Conservation (phyloP, 2,888 invertebrate species). For the Harpalus rufipes region DNA sequence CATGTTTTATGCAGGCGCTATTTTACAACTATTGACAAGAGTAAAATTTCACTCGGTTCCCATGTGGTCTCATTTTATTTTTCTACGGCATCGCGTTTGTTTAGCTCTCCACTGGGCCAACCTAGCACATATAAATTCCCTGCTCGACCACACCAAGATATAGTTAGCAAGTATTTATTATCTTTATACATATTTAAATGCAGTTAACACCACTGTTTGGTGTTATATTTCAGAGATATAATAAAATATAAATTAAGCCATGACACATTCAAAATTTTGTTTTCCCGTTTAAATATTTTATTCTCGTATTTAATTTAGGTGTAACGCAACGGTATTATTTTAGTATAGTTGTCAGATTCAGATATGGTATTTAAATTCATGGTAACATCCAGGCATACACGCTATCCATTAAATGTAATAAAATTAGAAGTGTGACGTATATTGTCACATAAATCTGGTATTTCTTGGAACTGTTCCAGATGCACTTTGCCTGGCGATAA, state of each 20-base stretch:
- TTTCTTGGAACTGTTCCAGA: not conserved
- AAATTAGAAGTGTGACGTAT: conserved; percentile 13
- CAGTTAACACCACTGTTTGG: not conserved
- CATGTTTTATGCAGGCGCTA: conserved; percentile 24
- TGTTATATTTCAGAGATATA: no score
- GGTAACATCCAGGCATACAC: no score
- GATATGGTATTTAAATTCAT: no score
- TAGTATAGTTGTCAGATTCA: no score
- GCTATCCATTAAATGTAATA: not conserved
- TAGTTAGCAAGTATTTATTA: conserved; percentile 47
- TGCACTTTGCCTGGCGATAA: not conserved
- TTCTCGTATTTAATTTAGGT: no score
- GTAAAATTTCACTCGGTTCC: conserved; percentile 36
- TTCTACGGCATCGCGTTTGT: conserved; percentile 37
- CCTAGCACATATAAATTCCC: conserved; percentile 29
- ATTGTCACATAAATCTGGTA: conserved; percentile 29
- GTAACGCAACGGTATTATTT: no score
- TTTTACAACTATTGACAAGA: conserved; percentile 48
- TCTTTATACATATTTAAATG: conserved; percentile 18
- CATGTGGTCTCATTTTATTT: conserved; percentile 42
- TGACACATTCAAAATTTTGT: no score
- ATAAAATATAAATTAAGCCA: no score
- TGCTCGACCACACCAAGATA: not conserved
- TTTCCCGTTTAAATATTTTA: no score
- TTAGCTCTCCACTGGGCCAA: conserved; percentile 39